A percentile compares a stretch with the other conserved stretches of the same genome.
Conservation (phyloP, 1,140 invertebrate species). For the Bombus pyrosoma region DNA sequence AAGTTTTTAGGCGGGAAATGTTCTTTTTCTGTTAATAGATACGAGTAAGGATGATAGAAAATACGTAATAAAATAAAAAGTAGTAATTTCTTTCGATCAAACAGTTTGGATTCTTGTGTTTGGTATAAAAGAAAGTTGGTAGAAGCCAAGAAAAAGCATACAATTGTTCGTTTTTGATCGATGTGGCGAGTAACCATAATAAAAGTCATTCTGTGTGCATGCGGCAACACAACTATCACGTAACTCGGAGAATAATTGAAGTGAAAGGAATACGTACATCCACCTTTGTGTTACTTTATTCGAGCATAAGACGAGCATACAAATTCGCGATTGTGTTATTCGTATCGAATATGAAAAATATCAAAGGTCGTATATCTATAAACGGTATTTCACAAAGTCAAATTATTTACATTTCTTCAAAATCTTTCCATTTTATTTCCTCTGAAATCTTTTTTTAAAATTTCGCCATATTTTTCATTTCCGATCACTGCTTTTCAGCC, state of each 20-base stretch:
- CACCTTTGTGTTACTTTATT: neutral
- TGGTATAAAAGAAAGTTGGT: neutral
- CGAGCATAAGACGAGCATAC: neutral
- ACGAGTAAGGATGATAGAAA: neutral
- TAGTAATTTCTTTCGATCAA: neutral
- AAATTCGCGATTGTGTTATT: neutral
- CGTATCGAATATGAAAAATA: too few species aligned
- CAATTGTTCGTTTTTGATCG: slow-evolving; percentile 6
- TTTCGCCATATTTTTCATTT: too few species aligned
- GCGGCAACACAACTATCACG: neutral
- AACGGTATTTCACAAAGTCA: too few species aligned
- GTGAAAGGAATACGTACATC: neutral
- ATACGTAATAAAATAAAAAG: neutral
- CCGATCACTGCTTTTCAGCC: neutral
- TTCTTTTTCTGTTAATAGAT: too few species aligned
- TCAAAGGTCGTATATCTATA: too few species aligned
- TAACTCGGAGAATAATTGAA: slow-evolving; percentile 21
- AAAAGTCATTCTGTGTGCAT: neutral
- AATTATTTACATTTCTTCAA: too few species aligned
- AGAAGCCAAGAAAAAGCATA: neutral
- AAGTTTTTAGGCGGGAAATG: too few species aligned
- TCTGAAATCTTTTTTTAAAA: neutral
- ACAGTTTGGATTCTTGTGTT: neutral
- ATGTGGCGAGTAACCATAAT: neutral
- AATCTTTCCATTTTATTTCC: neutral